Evolutionary conservation across 92 coral and sea anemone species (phyloP), one percentile per base, ranked within the genome.

Genomic region (Porites divaricata): DNA sequence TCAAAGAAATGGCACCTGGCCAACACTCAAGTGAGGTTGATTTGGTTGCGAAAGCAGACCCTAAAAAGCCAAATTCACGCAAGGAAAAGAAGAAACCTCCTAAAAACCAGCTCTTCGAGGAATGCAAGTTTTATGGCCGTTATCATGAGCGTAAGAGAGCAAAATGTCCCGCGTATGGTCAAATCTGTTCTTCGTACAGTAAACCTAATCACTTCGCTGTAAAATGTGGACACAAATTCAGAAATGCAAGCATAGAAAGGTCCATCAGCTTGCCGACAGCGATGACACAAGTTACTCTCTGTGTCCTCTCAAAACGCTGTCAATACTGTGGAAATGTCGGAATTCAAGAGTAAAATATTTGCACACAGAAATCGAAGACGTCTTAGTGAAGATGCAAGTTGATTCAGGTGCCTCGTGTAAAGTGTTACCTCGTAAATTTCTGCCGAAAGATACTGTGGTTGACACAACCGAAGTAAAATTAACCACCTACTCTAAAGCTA

Each of bases 81-180:
- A 70, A 70, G 14, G 77, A 81, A 26, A 70, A 7, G 1, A 58
- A 53, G 2, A 79, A 81, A 81, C 41, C 2, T 70, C 77, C 69
- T 41, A 16, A 68, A 68, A 17, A 57, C 21, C 78, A 56, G 67
- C 58, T 69, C 4, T 4, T 17, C 73, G 35, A 9, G 0, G 93
- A 80, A 25, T 86, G 84, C 51, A 70, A 16, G 9, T 83, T 76
- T 52, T 90, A 91, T 54, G 86, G 89, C 26, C 26, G 76, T 16
- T 22, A 77, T 45, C 80, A 58, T 4, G 58, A 81, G 77, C 68
- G 86, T 15, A 76, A 72, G 20, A 90, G 79, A 79, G 72, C 54
- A 6, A 91, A 88, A 50, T 87, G 91, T 78, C 94, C 86, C 19
- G 91, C 93, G 14, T 71, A 65, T 23, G 87, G 88, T 2, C 77